Conservation (phyloP, 1,140 invertebrate species). For the Sarcophaga bullata region DNA sequence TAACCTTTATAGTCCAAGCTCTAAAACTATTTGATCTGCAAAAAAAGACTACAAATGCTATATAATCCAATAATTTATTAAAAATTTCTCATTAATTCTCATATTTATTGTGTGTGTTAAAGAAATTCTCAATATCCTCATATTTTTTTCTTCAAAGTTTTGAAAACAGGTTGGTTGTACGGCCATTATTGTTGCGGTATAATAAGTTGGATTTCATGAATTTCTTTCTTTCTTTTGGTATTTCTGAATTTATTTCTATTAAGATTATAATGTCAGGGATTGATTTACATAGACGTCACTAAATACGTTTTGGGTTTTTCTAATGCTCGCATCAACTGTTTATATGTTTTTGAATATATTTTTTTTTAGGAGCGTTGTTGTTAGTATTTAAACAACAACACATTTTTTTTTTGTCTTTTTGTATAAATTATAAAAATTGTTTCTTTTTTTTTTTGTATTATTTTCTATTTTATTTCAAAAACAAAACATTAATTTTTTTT, state of each 20-base stretch:
- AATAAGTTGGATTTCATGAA: neutral
- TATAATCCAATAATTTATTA: too few relatives aligned
- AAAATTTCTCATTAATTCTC: too few relatives aligned
- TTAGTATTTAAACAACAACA: neutral
- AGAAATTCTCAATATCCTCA: too few relatives aligned
- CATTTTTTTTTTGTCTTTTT: neutral
- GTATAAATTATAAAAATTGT: constrained; percentile 6
- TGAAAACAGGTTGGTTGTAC: too few relatives aligned
- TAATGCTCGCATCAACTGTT: neutral
- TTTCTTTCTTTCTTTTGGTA: neutral
- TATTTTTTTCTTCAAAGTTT: too few relatives aligned
- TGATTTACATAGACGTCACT: constrained; percentile 10
- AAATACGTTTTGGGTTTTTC: constrained; percentile 9
- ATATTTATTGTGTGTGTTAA: too few relatives aligned
- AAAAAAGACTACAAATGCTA: too few relatives aligned
- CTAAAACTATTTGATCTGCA: too few relatives aligned
- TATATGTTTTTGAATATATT: neutral
- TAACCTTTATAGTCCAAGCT: too few relatives aligned
- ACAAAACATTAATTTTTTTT: constrained; percentile 8
- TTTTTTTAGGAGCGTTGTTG: neutral
- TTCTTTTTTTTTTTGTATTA: neutral
- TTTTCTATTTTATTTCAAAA: neutral
- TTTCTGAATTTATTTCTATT: constrained; percentile 2
- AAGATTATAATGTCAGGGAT: constrained; percentile 5
- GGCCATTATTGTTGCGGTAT: too few relatives aligned